Conservation (phyloP, 2,888 invertebrate species). For the Eutolmus rufibarbis region DNA sequence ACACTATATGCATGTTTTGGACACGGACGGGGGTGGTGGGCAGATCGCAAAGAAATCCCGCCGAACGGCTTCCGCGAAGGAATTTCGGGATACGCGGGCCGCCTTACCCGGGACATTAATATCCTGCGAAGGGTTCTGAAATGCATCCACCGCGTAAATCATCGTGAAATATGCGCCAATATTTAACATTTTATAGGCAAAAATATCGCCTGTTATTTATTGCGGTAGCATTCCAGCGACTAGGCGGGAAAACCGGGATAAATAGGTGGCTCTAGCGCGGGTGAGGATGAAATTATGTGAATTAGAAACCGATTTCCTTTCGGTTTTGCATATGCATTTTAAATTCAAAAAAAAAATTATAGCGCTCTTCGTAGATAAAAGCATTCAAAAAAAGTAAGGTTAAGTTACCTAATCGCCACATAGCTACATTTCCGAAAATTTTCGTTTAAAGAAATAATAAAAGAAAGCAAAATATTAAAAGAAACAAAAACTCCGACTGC, state of each 20-base stretch:
- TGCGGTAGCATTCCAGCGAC: background rate
- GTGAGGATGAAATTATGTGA: background rate
- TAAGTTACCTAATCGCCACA: too few relatives aligned
- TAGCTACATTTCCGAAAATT: too few relatives aligned
- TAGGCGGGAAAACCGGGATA: background rate
- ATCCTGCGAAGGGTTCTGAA: slow-evolving; percentile 6
- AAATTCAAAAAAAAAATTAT: background rate
- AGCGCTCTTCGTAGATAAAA: background rate
- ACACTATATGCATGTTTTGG: background rate
- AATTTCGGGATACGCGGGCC: background rate
- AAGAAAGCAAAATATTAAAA: too few relatives aligned
- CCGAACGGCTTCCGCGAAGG: background rate
- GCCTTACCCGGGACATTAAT: background rate
- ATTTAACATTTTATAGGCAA: slow-evolving; percentile 39
- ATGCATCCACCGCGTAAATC: slow-evolving; percentile 34
- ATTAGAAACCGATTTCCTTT: background rate
- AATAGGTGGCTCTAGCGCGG: background rate
- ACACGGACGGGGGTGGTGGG: background rate
- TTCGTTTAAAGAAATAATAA: too few relatives aligned
- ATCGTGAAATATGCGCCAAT: slow-evolving; percentile 30
- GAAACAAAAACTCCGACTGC: too few relatives aligned
- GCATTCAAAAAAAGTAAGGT: too few relatives aligned
- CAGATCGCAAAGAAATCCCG: background rate
- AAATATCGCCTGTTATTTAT: slow-evolving; percentile 28
- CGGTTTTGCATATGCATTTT: background rate